These are phyloP conservation scores for Drosophila peninsularis DNA, from an alignment of 2,888 invertebrate species.

Conservation along the genomic window DNA sequence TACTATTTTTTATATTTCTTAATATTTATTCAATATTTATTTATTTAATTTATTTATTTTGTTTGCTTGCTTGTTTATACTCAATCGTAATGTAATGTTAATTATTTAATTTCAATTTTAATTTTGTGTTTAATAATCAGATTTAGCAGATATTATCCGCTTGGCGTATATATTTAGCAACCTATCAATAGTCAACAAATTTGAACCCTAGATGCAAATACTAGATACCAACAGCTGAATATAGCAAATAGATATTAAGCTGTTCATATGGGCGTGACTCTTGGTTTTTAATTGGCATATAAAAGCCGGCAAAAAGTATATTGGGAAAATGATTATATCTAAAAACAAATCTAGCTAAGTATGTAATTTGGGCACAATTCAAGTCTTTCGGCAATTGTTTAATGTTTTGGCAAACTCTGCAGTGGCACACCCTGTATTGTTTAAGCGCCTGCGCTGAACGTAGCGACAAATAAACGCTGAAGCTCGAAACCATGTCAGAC, in stretches of 20 bases:
- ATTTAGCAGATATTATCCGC: background rate
- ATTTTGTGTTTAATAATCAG: background rate
- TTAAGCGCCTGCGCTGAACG: constrained; percentile 42
- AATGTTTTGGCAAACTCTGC: background rate
- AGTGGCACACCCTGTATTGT: constrained; percentile 42
- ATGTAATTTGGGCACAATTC: background rate
- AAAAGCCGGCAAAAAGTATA: background rate
- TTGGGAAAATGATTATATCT: background rate
- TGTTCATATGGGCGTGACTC: background rate
- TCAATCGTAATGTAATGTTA: constrained; percentile 5
- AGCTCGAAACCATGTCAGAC: constrained; percentile 28
- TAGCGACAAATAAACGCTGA: background rate
- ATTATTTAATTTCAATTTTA: constrained; percentile 4
- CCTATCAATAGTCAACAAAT: background rate
- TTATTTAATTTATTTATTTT: no score
- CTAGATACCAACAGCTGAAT: no score
- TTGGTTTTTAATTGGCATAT: background rate
- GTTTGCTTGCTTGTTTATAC: no score
- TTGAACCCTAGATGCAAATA: background rate
- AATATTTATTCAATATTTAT: no score
- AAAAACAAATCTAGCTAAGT: background rate
- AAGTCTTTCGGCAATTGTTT: background rate
- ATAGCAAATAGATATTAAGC: background rate
- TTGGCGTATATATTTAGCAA: background rate
- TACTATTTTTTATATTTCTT: no score